phyloP scores from a whole-genome alignment of 2,797 vertebrate genomes.

The Neostethus bicornis region DNA sequence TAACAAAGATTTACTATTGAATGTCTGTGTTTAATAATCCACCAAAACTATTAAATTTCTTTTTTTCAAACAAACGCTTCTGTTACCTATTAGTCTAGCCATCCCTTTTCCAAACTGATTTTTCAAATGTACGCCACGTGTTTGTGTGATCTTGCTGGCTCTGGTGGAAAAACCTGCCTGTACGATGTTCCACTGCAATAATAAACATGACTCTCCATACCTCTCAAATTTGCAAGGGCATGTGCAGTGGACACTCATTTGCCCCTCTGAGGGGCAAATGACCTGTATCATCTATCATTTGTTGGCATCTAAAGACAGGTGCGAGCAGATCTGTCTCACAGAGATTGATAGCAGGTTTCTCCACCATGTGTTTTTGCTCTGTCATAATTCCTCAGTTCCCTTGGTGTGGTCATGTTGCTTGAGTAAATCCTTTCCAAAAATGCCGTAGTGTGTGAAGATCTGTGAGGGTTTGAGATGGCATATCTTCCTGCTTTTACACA shows the following conservation, averaged over 20 bases:
- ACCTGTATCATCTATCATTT: slow-evolving; percentile 65
- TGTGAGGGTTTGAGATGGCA: slow-evolving; percentile 4
- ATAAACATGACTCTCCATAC: slow-evolving; percentile 18
- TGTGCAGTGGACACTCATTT: too few species aligned
- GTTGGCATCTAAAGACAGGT: slow-evolving; percentile 70
- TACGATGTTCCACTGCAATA: slow-evolving; percentile 6
- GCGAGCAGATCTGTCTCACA: slow-evolving; percentile 39
- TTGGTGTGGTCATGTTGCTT: slow-evolving; percentile 11
- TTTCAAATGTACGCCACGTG: slow-evolving; percentile 2
- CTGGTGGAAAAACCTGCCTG: slow-evolving; percentile 15
- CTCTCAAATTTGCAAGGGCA: slow-evolving; percentile 20
- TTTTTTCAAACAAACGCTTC: too few species aligned
- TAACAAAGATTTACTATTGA: slow-evolving; percentile 4
- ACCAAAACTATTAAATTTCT: not conserved
- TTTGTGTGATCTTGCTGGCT: not conserved
- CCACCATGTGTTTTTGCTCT: slow-evolving; percentile 59
- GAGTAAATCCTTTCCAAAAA: slow-evolving; percentile 5
- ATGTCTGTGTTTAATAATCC: slow-evolving; percentile 1
- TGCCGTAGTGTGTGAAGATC: not conserved
- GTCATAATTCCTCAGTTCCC: slow-evolving; percentile 51
- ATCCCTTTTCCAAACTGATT: slow-evolving; percentile 1
- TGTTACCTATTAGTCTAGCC: too few species aligned
- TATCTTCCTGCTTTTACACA: slow-evolving; percentile 3
- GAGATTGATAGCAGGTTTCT: slow-evolving; percentile 57
- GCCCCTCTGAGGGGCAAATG: slow-evolving; percentile 50